Evolutionary conservation across 2,113 vertebrate genomes (phyloP).

Genomic region (Climacteris rufus): DNA sequence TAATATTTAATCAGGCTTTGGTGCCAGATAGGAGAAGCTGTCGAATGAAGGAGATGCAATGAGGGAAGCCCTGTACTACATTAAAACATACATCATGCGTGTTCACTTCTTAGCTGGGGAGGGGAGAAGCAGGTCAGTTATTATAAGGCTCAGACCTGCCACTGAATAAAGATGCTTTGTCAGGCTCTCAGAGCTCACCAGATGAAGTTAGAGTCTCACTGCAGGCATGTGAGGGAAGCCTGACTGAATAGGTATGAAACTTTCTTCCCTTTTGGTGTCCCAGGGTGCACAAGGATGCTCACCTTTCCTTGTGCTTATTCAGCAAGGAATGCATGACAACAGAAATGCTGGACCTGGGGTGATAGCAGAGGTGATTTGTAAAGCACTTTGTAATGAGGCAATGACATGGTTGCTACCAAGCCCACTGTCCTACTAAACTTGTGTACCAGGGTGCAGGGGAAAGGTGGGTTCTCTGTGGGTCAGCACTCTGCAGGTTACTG

Average conservation of each 20-base stretch:
- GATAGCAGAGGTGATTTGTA: not conserved
- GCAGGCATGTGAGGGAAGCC: not conserved
- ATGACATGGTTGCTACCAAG: not conserved
- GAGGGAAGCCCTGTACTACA: not conserved
- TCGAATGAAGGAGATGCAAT: not conserved
- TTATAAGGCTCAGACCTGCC: not conserved
- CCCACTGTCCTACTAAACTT: not conserved
- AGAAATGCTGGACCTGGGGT: not conserved
- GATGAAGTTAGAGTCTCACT: not conserved
- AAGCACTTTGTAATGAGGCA: not conserved
- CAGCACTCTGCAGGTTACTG: not conserved
- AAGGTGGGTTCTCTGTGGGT: not conserved
- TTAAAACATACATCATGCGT: not conserved
- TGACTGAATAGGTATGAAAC: not conserved
- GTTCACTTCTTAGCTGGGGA: not conserved
- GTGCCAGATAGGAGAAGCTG: slow-evolving; percentile 24
- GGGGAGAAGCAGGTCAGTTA: not conserved
- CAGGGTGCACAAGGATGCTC: not conserved
- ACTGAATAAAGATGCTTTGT: not conserved
- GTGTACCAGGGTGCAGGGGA: not conserved
- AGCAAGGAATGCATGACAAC: not conserved
- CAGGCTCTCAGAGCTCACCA: not conserved
- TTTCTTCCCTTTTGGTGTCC: not conserved
- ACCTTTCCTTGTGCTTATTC: not conserved
- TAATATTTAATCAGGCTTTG: slow-evolving; percentile 55